phyloP scores from a whole-genome alignment of 2,888 invertebrate genomes.

The Hemaris fuciformis region DNA sequence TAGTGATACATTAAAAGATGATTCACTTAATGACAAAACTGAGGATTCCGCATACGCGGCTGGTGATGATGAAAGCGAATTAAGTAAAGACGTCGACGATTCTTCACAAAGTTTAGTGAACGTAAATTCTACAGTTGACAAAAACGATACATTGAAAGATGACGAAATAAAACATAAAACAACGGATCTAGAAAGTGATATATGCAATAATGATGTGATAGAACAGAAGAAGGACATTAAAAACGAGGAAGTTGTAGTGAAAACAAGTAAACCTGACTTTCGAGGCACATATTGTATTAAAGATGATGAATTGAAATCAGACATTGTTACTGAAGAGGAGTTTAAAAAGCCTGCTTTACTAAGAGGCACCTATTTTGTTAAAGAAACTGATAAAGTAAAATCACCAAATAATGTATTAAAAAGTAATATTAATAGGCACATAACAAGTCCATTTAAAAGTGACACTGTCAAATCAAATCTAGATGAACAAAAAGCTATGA shows the following conservation, averaged over 20 bases:
- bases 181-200: not conserved
- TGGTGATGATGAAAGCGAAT: conserved; percentile 31
- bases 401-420: conserved; percentile 6
- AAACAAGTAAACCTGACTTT: not conserved
- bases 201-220: not conserved
- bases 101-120: not conserved
- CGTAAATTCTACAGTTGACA: not conserved
- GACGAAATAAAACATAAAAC: not conserved
- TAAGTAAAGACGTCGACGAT: conserved; percentile 4
- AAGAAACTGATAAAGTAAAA: not conserved
- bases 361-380: conserved; percentile 11
- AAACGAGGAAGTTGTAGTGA: conserved; percentile 16
- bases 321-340: not conserved
- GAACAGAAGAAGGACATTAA: not conserved
- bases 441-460: conserved; percentile 28
- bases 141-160: not conserved
- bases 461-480: conserved; percentile 19
- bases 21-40: not conserved
- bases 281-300: conserved; percentile 4
- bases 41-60: conserved; percentile 17
- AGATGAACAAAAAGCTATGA: conserved; percentile 10
- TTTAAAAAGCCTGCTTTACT: conserved; percentile 2
- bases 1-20: conserved; percentile 36
- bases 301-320: conserved; percentile 18
- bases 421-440: not conserved